These are phyloP conservation scores for Urechis unicinctus DNA, from an alignment of 2,888 invertebrate species.

Conservation along the genomic window DNA sequence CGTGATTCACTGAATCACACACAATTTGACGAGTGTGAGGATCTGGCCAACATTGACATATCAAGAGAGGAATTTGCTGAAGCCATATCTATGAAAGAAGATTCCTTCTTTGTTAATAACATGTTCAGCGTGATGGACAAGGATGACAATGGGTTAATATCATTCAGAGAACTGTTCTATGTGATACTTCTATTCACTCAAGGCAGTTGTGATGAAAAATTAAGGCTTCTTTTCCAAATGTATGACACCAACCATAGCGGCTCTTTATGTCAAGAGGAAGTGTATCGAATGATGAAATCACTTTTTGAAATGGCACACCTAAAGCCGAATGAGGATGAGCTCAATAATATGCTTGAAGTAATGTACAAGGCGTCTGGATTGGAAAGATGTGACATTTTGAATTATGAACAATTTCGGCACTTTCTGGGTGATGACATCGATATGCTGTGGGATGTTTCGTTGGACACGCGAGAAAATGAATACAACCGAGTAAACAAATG, in stretches of 20 bases:
- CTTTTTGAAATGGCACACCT: conserved; percentile 35
- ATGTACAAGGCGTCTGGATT: conserved; percentile 30
- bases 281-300: conserved; percentile 40
- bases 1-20: too few species aligned
- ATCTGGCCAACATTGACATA: conserved; percentile 38
- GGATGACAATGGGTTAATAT: conserved; percentile 60
- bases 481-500: too few species aligned
- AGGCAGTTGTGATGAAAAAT: conserved; percentile 46
- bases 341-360: conserved; percentile 32
- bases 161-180: conserved; percentile 60
- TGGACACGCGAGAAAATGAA: too few species aligned
- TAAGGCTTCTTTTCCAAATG: conserved; percentile 42
- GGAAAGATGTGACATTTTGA: conserved; percentile 26
- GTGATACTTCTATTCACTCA: conserved; percentile 59
- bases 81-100: conserved; percentile 56
- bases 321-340: conserved; percentile 26
- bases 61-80: conserved; percentile 58
- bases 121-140: conserved; percentile 60
- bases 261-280: conserved; percentile 29
- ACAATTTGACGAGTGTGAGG: conserved; percentile 29
- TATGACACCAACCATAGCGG: conserved; percentile 38
- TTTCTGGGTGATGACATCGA: conserved; percentile 40
- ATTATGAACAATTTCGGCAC: conserved; percentile 40
- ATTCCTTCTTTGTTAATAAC: conserved; percentile 57
- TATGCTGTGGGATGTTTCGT: conserved; percentile 36